Evolutionary conservation across 2,888 invertebrate genomes (phyloP).

Genomic region (Scaptomyza parva): DNA sequence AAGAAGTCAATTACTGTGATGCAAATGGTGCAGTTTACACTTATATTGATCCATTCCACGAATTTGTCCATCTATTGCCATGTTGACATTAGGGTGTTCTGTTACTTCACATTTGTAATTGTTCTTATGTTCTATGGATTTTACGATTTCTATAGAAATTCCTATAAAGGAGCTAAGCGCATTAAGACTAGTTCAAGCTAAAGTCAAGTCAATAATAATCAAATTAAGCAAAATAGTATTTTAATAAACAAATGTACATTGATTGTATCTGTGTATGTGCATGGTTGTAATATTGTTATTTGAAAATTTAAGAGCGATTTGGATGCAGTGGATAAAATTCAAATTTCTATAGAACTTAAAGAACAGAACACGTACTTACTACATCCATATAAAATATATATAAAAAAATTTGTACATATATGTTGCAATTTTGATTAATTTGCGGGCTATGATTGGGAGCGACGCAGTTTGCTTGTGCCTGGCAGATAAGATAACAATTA

Average conservation of each 20-base stretch:
- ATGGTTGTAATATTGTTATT: no score
- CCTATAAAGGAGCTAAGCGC: constrained; percentile 83
- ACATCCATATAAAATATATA: not conserved
- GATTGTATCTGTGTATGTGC: no score
- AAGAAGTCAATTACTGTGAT: constrained; percentile 88
- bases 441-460: constrained; percentile 14
- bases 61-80: constrained; percentile 85
- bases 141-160: constrained; percentile 88
- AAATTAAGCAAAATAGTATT: constrained; percentile 11
- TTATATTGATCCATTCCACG: constrained; percentile 87
- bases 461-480: constrained; percentile 14
- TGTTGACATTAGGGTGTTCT: constrained; percentile 85
- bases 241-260: not conserved
- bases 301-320: not conserved
- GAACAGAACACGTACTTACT: not conserved
- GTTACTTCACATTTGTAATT: constrained; percentile 88
- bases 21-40: constrained; percentile 90
- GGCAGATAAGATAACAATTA: constrained; percentile 54
- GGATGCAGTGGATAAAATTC: not conserved
- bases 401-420: not conserved
- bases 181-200: constrained; percentile 5
- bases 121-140: constrained; percentile 89
- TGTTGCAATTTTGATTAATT: constrained; percentile 47
- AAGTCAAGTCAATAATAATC: constrained; percentile 1
- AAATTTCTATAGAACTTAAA: not conserved